Conservation (phyloP, 92 coral and sea anemone genomes). For the Anthopleura xanthogrammica region DNA sequence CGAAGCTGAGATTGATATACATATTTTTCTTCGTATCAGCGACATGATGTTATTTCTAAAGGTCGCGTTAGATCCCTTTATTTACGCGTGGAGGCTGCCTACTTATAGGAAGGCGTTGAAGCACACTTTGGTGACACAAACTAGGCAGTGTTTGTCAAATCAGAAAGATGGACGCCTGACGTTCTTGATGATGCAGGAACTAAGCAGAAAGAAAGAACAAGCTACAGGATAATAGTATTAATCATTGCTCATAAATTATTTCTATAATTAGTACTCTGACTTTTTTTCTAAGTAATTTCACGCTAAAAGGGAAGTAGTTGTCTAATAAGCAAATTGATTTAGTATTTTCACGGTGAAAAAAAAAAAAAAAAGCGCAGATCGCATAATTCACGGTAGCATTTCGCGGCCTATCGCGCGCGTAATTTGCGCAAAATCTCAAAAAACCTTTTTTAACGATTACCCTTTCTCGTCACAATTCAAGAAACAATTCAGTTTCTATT, state of each 20-base stretch:
- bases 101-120: constrained; percentile 70
- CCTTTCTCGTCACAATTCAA: too few species aligned
- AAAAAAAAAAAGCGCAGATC: too few species aligned
- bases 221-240: neutral
- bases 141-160: neutral
- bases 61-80: constrained; percentile 70
- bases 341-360: too few species aligned
- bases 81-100: constrained; percentile 87
- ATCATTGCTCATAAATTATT: neutral
- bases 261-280: neutral
- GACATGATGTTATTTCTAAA: constrained; percentile 77
- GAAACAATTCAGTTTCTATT: too few species aligned
- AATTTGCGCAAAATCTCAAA: too few species aligned
- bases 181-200: neutral
- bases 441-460: too few species aligned
- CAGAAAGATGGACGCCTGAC: neutral
- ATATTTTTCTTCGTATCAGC: constrained; percentile 63
- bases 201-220: neutral
- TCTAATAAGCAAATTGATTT: too few species aligned
- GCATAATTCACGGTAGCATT: too few species aligned
- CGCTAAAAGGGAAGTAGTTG: too few species aligned
- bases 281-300: too few species aligned
- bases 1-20: constrained; percentile 48
- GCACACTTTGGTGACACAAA: constrained; percentile 27
- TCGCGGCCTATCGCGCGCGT: too few species aligned